A percentile compares a stretch with the other conserved stretches of the same genome.
Evolutionary conservation across 2,797 vertebrate genomes (phyloP).

Genomic region (Chaetophractus vellerosus): DNA sequence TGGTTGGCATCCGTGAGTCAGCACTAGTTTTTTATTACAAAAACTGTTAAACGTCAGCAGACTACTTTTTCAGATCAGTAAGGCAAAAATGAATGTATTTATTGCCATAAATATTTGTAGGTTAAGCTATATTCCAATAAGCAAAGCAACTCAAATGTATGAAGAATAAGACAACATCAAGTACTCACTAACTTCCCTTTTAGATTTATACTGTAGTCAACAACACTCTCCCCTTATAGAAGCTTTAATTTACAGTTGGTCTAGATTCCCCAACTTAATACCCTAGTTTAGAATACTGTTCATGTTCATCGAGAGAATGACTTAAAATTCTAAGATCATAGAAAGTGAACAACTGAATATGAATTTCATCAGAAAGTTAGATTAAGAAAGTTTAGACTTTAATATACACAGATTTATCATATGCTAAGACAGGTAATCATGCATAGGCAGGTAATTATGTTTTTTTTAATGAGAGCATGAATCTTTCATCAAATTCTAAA

Average conservation of each 20-base stretch:
- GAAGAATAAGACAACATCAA: conserved; percentile 24
- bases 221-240: neutral
- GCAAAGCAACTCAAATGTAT: conserved; percentile 23
- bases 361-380: conserved; percentile 63
- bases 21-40: conserved; percentile 51
- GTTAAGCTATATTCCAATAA: conserved; percentile 23
- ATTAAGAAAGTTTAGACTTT: conserved; percentile 6
- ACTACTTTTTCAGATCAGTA: conserved; percentile 15
- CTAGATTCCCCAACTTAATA: neutral
- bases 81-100: conserved; percentile 46
- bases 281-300: conserved; percentile 37
- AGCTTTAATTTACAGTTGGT: conserved; percentile 19
- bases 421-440: conserved; percentile 5
- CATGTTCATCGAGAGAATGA: conserved; percentile 49
- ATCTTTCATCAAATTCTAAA: conserved; percentile 59
- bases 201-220: conserved; percentile 52
- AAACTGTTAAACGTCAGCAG: conserved; percentile 7
- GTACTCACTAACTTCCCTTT: neutral
- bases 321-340: conserved; percentile 43
- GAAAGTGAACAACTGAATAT: conserved; percentile 26
- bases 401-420: conserved; percentile 61
- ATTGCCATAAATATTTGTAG: conserved; percentile 26
- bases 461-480: conserved; percentile 37
- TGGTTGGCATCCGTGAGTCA: neutral
- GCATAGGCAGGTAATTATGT: neutral